Evolutionary conservation across 2,113 vertebrate species (phyloP), one percentile per base, ranked within the genome.

Genomic region (Haplotaxodon microlepis): DNA sequence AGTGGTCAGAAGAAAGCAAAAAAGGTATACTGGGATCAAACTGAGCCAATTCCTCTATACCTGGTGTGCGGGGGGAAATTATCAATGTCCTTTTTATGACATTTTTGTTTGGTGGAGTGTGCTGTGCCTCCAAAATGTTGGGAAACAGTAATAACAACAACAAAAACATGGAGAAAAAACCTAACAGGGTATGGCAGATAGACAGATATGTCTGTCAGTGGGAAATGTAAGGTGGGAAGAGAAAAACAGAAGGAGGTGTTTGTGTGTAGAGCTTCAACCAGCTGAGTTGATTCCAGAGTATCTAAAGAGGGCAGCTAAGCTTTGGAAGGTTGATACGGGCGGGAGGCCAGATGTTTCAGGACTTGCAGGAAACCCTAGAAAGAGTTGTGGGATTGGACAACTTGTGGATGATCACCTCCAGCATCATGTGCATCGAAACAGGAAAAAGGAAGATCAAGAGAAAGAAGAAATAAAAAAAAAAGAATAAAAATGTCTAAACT

Each of bases 51-150:
- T 56, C 53, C 53, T 24, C 11, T 56, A 56, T 0, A 27, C 21
- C 6, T 56, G 54, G 10, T 56, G 53, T 12, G 21, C 1, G 0
- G 54, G 53, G n/a, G 0, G 0, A 56, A 56, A 56, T 27, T 0
- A 54, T 54, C n/a, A 1, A 56, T 56, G 11, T 27, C 4, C 53
- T 3, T 56, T 27, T 13, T 56, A 11, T 56, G 54, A 4, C 21
- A 13, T 4, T 56, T 27, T 27, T 56, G 21, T 13, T 56, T 56
- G 21, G 21, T 27, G 54, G 54, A 27, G 54, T 14, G 21, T 56
- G 21, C 54, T 27, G 54, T 56, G 21, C 11, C 12, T 27, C 54
- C 21, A 56, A 27, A 56, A 27, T 0, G 12, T 14, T 56, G 54
- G 54, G 54, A 56, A 56, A 56, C 21, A 27, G 27, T 27, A 27